Conservation (phyloP, 2,797 vertebrate species). For the Epinephelus awoara region DNA sequence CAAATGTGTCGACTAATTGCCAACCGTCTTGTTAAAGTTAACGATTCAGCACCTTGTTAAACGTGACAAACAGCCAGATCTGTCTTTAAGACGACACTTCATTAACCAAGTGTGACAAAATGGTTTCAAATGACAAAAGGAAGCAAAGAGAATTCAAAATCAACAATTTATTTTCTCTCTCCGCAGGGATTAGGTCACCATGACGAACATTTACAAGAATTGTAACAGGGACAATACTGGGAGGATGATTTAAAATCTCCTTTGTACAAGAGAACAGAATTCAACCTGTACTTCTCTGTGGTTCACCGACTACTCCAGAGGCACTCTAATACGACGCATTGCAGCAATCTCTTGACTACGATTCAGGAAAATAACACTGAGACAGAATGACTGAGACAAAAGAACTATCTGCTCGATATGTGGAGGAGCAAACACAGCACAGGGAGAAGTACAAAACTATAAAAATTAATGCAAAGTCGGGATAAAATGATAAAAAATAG, state of each 20-base stretch:
- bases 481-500: conserved; percentile 29
- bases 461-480: conserved; percentile 50
- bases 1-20: conserved; percentile 74
- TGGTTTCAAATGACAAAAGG: conserved; percentile 7
- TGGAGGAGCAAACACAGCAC: conserved; percentile 57
- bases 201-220: conserved; percentile 82
- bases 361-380: conserved; percentile 60
- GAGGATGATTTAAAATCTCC: conserved; percentile 71
- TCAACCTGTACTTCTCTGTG: conserved; percentile 66
- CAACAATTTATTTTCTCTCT: conserved; percentile 83
- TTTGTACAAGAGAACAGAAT: conserved; percentile 70
- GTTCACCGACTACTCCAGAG: conserved; percentile 74
- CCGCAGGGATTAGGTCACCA: conserved; percentile 71
- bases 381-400: conserved; percentile 59
- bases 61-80: conserved; percentile 70
- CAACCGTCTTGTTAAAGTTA: conserved; percentile 78
- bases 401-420: conserved; percentile 42
- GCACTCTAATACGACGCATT: conserved; percentile 81
- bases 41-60: conserved; percentile 81
- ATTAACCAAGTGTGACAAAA: not conserved
- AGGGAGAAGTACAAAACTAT: conserved; percentile 69
- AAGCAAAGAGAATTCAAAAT: conserved; percentile 72
- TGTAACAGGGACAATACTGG: conserved; percentile 76
- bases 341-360: conserved; percentile 65
- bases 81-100: conserved; percentile 26